Base-by-base conservation (phyloP, 2,888 invertebrate genomes). In the Drosophila subsilvestris region DNA sequence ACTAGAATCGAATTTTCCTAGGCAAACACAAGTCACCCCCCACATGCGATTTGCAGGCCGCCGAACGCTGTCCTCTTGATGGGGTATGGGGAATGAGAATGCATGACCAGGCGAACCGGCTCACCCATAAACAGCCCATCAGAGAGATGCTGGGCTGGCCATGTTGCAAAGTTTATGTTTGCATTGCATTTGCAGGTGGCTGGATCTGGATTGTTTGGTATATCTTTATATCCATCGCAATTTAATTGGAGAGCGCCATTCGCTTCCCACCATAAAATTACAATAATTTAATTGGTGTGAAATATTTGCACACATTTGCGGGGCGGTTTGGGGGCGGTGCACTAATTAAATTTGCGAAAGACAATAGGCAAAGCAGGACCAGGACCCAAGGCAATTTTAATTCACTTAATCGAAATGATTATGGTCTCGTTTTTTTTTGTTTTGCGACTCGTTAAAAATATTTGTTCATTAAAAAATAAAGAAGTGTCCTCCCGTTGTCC, bases 401-500 rank as follows among this genome's bases (percentile, higher is more conserved):
- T 84, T 84, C 85, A 84, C 71, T 76, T 81, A 81, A 66, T 60
- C 56, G 56, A 27, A 60, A 60, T 51, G 45, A 65, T 66, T 66
- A 67, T 25, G 72, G 50, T 27, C 7, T 56, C 49, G 17, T 53
- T 69, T 32, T 45, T 66, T 20, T 20, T 20, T 20, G 20, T 20
- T 20, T 65, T 66, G 42, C 59, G 42, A 58, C n/a, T 7, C 37
- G 37, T n/a, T n/a, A 7, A 62, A 65, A 48, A 58, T 42, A 65
- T 75, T 80, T 67, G 61, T 68, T 81, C 78, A 84, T 84, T 86
- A 78, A 76, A 79, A 74, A 72, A 72, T 48, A 55, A 37, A 14
- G 32, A 42, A 55, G 54, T 51, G 14, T 44, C 60, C 50, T 42
- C 27, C 32, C 27, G 43, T 61, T 56, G 68, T 59, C 63, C 57